Percentiles rank a stretch among this genome's conserved stretches.
These are phyloP conservation scores for Drosophila watanabei DNA, from an alignment of 1,140 invertebrate species.

Conservation along the genomic window DNA sequence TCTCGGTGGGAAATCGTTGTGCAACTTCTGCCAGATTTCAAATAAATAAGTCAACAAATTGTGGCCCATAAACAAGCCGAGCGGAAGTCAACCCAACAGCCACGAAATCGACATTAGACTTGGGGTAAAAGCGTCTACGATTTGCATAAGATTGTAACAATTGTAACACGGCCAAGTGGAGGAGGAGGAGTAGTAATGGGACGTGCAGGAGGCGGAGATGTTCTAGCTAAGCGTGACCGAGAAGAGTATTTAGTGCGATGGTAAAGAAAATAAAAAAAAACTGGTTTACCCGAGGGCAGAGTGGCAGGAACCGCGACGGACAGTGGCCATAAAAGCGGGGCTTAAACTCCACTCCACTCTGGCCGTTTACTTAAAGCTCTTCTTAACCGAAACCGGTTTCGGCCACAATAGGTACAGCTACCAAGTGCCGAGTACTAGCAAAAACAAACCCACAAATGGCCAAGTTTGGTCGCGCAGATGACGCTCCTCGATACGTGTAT, in stretches of 20 bases:
- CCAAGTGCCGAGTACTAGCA: constrained; percentile 46
- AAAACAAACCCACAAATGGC: constrained; percentile 52
- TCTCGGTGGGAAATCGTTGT: constrained; percentile 51
- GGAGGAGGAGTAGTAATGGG: constrained; percentile 4
- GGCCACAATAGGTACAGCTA: constrained; percentile 62
- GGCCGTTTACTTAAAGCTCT: constrained; percentile 51
- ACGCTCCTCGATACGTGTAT: constrained; percentile 53
- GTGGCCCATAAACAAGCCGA: constrained; percentile 46
- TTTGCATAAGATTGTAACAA: constrained; percentile 65
- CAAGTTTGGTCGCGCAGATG: constrained; percentile 53
- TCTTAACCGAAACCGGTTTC: constrained; percentile 49
- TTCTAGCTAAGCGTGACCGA: constrained; percentile 76
- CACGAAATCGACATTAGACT: constrained; percentile 43
- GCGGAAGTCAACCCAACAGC: constrained; percentile 46
- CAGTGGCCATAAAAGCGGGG: constrained; percentile 46
- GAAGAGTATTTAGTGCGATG: constrained; percentile 33
- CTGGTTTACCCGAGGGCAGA: constrained; percentile 62
- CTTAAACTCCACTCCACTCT: constrained; percentile 46
- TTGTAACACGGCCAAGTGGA: constrained; percentile 16
- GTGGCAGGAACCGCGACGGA: constrained; percentile 55
- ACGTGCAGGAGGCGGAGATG: constrained; percentile 31
- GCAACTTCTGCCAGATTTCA: constrained; percentile 69
- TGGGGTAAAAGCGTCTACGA: constrained; percentile 30
- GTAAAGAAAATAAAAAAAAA: constrained; percentile 42
- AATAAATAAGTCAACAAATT: constrained; percentile 59